phyloP scores from a whole-genome alignment of 2,113 vertebrate genomes.

The Murina feae region DNA sequence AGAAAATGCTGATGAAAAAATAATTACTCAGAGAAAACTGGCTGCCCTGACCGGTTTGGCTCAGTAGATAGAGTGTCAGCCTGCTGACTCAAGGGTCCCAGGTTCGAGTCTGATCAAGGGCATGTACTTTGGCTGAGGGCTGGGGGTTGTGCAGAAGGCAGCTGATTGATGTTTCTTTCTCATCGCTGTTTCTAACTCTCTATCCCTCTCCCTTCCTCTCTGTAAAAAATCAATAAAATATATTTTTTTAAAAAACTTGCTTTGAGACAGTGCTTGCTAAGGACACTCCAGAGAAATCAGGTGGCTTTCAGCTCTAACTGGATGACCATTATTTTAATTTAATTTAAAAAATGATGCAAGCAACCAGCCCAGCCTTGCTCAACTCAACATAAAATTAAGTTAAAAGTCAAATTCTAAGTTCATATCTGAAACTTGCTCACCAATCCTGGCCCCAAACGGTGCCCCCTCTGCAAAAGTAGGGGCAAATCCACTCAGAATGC shows the following conservation, averaged over 20 bases:
- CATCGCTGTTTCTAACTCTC: too few species aligned
- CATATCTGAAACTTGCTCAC: neutral
- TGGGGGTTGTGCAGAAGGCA: too few species aligned
- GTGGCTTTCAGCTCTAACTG: neutral
- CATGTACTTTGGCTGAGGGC: too few species aligned
- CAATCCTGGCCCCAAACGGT: neutral
- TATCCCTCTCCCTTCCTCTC: too few species aligned
- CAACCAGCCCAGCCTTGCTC: neutral
- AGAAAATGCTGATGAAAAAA: neutral
- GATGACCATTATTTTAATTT: neutral
- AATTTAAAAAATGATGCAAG: neutral
- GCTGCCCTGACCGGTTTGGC: too few species aligned
- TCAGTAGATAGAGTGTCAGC: too few species aligned
- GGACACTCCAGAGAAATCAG: neutral
- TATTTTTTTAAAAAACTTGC: too few species aligned
- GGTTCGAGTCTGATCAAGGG: too few species aligned
- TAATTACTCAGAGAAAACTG: neutral
- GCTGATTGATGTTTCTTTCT: too few species aligned
- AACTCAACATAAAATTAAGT: neutral
- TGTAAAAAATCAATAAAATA: too few species aligned
- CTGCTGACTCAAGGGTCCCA: too few species aligned
- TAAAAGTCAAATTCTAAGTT: constrained; percentile 6
- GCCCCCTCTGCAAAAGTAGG: neutral
- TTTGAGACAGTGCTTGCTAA: neutral
- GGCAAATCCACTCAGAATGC: neutral